Evolutionary conservation across 2,113 vertebrate genomes (phyloP).

Genomic region (Oreotrochilus melanogaster): DNA sequence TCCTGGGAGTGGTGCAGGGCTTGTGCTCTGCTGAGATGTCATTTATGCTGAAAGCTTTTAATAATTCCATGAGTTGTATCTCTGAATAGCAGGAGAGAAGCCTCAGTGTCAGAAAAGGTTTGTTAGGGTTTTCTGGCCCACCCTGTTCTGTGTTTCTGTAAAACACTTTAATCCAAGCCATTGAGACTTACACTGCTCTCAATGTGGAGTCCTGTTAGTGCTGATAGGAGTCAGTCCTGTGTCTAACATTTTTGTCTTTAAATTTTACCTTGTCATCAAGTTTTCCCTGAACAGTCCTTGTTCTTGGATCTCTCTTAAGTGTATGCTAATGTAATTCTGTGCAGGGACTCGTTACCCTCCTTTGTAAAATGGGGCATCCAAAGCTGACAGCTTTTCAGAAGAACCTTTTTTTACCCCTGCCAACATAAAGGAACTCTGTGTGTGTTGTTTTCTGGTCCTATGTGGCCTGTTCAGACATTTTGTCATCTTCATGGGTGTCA

Average conservation of each 20-base stretch:
- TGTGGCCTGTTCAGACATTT: not conserved
- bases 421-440: not conserved
- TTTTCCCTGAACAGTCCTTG: not conserved
- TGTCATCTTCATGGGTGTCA: not conserved
- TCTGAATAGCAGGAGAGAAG: not conserved
- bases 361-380: not conserved
- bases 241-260: not conserved
- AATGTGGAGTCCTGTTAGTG: not conserved
- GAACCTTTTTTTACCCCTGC: not conserved
- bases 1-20: not conserved
- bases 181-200: not conserved
- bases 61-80: not conserved
- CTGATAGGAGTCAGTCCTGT: not conserved
- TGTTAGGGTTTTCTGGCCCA: not conserved
- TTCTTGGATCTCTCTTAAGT: not conserved
- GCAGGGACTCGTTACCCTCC: not conserved
- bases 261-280: not conserved
- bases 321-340: not conserved
- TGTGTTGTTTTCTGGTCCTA: not conserved
- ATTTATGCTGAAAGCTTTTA: not conserved
- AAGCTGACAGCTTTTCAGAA: not conserved
- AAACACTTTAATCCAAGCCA: accelerated
- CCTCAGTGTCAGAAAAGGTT: not conserved
- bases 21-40: not conserved
- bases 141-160: not conserved